A percentile compares a stretch with the other conserved stretches of the same genome.
Evolutionary conservation across 2,113 vertebrate genomes (phyloP).

Genomic region (Silurus glanis): DNA sequence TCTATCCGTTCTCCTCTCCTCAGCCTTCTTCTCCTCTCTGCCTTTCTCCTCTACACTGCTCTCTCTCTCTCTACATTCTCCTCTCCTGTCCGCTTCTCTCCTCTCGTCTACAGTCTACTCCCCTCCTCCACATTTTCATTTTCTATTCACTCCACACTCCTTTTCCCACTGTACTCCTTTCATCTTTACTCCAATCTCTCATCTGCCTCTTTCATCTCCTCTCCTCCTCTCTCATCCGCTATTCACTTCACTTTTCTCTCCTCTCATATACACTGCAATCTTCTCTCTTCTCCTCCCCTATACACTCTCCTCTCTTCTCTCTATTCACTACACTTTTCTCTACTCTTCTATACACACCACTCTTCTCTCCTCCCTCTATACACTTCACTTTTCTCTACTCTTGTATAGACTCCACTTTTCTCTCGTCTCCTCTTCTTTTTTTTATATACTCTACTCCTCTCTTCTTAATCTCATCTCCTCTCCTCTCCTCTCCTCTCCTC

Average conservation of each 20-base stretch:
- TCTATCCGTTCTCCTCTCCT: background rate
- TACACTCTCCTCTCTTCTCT: no score
- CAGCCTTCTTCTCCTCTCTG: slow-evolving; percentile 56
- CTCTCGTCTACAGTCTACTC: background rate
- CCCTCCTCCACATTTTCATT: no score
- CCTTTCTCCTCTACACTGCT: slow-evolving; percentile 49
- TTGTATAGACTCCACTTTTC: background rate
- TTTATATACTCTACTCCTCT: no score
- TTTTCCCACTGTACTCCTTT: slow-evolving; percentile 32
- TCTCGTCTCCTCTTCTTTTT: background rate
- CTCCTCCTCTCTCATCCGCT: background rate
- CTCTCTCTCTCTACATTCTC: background rate
- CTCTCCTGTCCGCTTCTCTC: background rate
- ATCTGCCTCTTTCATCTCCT: background rate
- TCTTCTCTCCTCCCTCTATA: background rate
- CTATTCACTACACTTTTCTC: background rate
- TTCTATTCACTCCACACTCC: slow-evolving; percentile 26
- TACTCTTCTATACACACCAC: background rate
- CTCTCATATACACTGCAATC: slow-evolving; percentile 9
- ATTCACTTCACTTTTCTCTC: background rate
- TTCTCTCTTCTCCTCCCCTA: slow-evolving; percentile 41
- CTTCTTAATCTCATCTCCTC: background rate
- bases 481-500: background rate
- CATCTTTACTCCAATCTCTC: background rate
- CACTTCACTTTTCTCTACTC: background rate